A percentile compares a stretch with the other conserved stretches of the same genome.
Conservation (phyloP, 2,888 invertebrate species). For the Cerastis leucographa region DNA sequence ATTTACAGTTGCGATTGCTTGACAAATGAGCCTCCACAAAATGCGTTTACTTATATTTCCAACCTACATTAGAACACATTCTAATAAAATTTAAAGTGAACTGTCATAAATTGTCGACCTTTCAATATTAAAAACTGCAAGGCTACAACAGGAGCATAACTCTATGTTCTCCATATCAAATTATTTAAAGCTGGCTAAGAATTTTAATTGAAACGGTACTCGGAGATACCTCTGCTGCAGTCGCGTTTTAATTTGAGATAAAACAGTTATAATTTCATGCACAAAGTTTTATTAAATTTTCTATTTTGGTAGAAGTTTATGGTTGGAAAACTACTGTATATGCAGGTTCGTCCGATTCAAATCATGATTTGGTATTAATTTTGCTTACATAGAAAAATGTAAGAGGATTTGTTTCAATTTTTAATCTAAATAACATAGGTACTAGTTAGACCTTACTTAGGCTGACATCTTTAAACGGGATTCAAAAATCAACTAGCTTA, state of each 20-base stretch:
- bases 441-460: neutral
- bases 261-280: slow-evolving; percentile 6
- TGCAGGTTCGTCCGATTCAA: neutral
- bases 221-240: slow-evolving; percentile 14
- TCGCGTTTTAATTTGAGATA: slow-evolving; percentile 31
- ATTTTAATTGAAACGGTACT: slow-evolving; percentile 42
- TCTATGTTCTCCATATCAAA: neutral
- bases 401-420: neutral
- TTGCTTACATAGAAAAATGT: too few relatives aligned
- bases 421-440: too few relatives aligned
- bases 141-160: neutral
- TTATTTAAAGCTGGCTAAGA: slow-evolving; percentile 21
- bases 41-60: neutral
- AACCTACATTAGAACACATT: neutral
- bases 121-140: neutral
- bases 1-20: neutral
- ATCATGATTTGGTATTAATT: neutral
- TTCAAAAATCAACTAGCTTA: neutral
- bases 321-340: neutral
- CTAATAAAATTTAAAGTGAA: neutral
- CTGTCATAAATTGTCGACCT: neutral
- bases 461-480: neutral
- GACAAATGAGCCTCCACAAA: neutral
- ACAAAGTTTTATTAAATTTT: neutral
- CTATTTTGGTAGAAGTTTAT: neutral